Percentiles rank a stretch among this genome's conserved stretches.
Conservation (phyloP, 2,797 vertebrate genomes). For the Margarornis squamiger region DNA sequence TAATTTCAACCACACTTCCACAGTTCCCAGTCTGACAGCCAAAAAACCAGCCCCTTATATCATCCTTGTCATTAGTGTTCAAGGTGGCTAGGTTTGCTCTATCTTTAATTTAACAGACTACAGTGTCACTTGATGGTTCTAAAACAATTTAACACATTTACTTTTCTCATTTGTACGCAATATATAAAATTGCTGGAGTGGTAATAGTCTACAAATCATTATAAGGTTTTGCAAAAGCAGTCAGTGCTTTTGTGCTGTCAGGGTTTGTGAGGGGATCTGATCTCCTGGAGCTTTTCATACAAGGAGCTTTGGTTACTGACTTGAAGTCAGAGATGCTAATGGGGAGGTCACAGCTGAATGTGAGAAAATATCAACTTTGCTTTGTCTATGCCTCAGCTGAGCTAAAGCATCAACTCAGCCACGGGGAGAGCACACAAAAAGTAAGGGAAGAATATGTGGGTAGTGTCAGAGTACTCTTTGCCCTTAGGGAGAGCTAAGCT, state of each 20-base stretch:
- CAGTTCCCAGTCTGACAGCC: background rate
- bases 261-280: background rate
- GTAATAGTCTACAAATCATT: background rate
- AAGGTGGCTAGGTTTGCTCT: background rate
- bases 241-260: background rate
- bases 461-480: background rate
- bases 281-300: background rate
- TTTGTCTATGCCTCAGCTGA: background rate
- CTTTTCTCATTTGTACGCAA: background rate
- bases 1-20: background rate
- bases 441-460: background rate
- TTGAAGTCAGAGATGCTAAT: background rate
- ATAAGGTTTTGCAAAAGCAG: background rate
- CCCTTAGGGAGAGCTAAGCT: background rate
- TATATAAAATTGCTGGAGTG: background rate
- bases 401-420: background rate
- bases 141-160: background rate
- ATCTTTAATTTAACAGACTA: background rate
- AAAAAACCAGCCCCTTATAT: background rate
- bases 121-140: background rate
- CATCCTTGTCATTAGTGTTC: background rate
- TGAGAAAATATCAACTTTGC: background rate
- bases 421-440: accelerated
- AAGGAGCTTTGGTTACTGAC: background rate
- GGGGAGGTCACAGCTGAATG: background rate